phyloP scores from a whole-genome alignment of 2,888 invertebrate genomes.

The Oxyscelio sp. region DNA sequence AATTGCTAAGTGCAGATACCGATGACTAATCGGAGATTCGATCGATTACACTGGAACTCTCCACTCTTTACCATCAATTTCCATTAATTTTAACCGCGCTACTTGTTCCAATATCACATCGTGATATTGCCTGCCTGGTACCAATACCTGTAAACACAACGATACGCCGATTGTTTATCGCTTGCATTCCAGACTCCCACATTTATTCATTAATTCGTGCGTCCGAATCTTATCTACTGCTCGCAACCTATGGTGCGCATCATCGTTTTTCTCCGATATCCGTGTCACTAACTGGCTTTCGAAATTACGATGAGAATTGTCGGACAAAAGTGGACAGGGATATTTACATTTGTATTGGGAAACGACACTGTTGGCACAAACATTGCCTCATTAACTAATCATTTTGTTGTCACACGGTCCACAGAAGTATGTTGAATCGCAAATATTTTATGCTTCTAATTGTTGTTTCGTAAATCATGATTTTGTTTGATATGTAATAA shows the following conservation, averaged over 20 bases:
- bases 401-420: constrained; percentile 1
- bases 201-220: constrained; percentile 73
- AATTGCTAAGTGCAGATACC: constrained; percentile 36
- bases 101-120: constrained; percentile 46
- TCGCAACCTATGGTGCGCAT: constrained; percentile 41
- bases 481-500: no score
- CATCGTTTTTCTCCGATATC: constrained; percentile 38
- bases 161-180: constrained; percentile 56
- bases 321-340: background rate
- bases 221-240: constrained; percentile 73
- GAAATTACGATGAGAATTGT: constrained; percentile 30
- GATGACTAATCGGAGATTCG: constrained; percentile 50
- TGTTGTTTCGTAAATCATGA: no score
- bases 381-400: constrained; percentile 14
- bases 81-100: constrained; percentile 52
- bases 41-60: constrained; percentile 42
- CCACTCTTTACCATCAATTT: constrained; percentile 47
- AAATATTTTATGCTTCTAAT: background rate
- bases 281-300: constrained; percentile 29
- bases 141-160: constrained; percentile 28
- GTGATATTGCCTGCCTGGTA: constrained; percentile 29
- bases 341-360: constrained; percentile 11
- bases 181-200: constrained; percentile 76
- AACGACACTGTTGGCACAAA: constrained; percentile 3
- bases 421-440: background rate